Evolutionary conservation across 2,888 invertebrate genomes (phyloP).

Genomic region (Druceiella hillmani): DNA sequence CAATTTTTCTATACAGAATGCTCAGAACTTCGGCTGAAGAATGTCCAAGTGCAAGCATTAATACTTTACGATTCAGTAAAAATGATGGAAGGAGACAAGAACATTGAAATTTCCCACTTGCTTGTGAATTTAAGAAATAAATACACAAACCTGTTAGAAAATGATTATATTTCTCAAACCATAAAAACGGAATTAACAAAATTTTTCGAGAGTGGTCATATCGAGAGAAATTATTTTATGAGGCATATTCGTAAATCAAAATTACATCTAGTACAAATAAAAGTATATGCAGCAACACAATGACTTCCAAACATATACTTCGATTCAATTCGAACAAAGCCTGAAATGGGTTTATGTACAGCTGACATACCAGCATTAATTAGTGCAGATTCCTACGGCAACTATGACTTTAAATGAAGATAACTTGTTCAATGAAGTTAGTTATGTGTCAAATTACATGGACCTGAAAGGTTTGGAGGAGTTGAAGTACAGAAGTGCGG

Average conservation of each 20-base stretch:
- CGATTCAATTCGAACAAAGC: slow-evolving; percentile 9
- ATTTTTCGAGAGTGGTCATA: slow-evolving; percentile 3
- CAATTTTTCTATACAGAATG: no score
- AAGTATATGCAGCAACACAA: slow-evolving; percentile 6
- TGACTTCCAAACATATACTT: slow-evolving; percentile 6
- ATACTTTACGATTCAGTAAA: neutral
- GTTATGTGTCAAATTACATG: slow-evolving; percentile 10
- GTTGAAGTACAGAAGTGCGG: slow-evolving; percentile 8
- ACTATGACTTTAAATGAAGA: slow-evolving; percentile 7
- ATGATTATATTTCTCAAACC: slow-evolving; percentile 9
- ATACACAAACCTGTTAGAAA: slow-evolving; percentile 6
- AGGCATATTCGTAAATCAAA: slow-evolving; percentile 4
- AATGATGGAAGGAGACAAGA: slow-evolving; percentile 1
- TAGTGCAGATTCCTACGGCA: no score
- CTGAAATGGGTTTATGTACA: slow-evolving; percentile 10
- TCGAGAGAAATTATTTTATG: slow-evolving; percentile 6
- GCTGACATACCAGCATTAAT: slow-evolving; percentile 10
- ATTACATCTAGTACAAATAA: no score
- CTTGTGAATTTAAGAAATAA: slow-evolving; percentile 6
- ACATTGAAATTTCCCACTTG: slow-evolving; percentile 1
- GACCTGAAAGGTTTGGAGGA: slow-evolving; percentile 10
- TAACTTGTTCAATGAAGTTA: slow-evolving; percentile 12
- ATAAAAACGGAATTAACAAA: slow-evolving; percentile 9
- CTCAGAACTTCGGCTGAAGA: no score
- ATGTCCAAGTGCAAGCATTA: no score